These are phyloP conservation scores for Bufo bufo DNA, from an alignment of 2,113 vertebrate genomes.

Conservation along the genomic window DNA sequence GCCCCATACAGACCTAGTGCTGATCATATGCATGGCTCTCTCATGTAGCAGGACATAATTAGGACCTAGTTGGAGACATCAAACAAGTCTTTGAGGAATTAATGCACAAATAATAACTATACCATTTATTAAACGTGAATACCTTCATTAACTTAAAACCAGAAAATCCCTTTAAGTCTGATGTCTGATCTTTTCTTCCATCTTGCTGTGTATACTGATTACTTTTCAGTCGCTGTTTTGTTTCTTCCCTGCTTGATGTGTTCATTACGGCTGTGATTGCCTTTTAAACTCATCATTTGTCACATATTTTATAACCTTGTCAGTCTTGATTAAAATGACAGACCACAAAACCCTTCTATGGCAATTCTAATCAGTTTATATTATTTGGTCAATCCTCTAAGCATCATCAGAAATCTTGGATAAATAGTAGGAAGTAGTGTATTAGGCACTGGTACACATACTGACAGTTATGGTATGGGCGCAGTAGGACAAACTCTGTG, in stretches of 20 bases:
- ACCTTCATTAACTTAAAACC: too few species aligned
- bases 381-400: neutral
- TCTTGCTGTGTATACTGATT: neutral
- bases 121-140: neutral
- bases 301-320: neutral
- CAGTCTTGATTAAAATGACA: constrained; percentile 37
- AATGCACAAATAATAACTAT: too few species aligned
- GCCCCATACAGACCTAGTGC: too few species aligned
- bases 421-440: neutral
- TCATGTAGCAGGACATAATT: too few species aligned
- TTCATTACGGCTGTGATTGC: neutral
- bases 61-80: too few species aligned
- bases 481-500: too few species aligned
- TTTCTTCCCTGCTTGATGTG: neutral
- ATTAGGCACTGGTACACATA: neutral
- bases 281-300: constrained; percentile 14
- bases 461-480: too few species aligned
- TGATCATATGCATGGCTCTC: too few species aligned
- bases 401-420: neutral
- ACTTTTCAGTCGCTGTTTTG: neutral
- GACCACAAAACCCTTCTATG: neutral
- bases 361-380: constrained; percentile 17
- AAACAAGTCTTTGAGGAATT: too few species aligned
- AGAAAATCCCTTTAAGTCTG: too few species aligned
- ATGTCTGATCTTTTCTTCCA: neutral